A percentile compares a stretch with the other conserved stretches of the same genome.
These are phyloP conservation scores for Drosophila pseudoananassae DNA, from an alignment of 1,140 invertebrate species.

Conservation along the genomic window DNA sequence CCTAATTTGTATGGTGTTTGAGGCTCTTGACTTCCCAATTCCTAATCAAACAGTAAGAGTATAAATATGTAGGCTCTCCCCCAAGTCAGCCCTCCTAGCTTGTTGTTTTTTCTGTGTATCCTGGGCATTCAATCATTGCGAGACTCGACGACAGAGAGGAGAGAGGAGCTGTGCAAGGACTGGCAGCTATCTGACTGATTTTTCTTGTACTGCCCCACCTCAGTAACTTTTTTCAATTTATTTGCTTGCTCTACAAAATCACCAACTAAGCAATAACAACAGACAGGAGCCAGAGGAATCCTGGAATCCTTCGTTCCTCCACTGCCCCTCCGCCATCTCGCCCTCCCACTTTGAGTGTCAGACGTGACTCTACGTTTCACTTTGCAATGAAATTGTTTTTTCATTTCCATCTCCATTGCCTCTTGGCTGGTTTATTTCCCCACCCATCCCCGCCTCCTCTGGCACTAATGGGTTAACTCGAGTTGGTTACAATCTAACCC, in stretches of 20 bases:
- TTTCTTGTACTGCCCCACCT: conserved; percentile 30
- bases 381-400: conserved; percentile 75
- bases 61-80: not conserved
- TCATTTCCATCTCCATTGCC: conserved; percentile 49
- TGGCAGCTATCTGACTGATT: conserved; percentile 57
- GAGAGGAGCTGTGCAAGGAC: not conserved
- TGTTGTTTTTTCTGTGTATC: conserved; percentile 15
- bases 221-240: conserved; percentile 60
- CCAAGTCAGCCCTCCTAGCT: too few species aligned
- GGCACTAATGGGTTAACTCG: conserved; percentile 78
- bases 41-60: not conserved
- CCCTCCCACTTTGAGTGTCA: conserved; percentile 7
- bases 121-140: conserved; percentile 76
- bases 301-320: not conserved
- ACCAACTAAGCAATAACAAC: conserved; percentile 65
- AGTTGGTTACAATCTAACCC: conserved; percentile 71
- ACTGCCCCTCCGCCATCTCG: not conserved
- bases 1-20: too few species aligned
- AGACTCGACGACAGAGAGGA: conserved; percentile 43
- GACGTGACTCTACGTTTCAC: conserved; percentile 69
- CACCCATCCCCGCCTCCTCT: not conserved
- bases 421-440: conserved; percentile 40
- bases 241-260: conserved; percentile 77
- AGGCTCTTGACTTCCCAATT: too few species aligned
- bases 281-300: conserved; percentile 15